A percentile compares a stretch with the other conserved stretches of the same genome.
phyloP scores from a whole-genome alignment of 2,113 vertebrate genomes.

The Callionymus lyra region DNA sequence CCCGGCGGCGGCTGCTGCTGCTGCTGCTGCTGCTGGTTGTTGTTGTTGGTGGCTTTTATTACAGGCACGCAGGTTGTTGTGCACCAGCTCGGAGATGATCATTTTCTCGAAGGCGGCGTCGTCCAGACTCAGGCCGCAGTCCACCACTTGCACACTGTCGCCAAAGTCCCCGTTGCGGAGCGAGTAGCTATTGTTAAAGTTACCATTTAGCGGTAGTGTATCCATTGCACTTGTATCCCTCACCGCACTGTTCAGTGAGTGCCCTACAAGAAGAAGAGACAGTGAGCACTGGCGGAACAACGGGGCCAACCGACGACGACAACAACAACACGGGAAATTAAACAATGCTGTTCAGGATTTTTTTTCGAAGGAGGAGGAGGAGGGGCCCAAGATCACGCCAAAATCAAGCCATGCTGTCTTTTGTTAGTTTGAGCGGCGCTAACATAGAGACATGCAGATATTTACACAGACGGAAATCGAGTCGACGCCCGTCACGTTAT shows the following conservation, averaged over 20 bases:
- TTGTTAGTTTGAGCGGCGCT: conserved; percentile 36
- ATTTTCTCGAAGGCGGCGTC: conserved; percentile 98
- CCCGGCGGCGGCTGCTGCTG: conserved; percentile 54
- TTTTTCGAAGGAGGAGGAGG: conserved; percentile 40
- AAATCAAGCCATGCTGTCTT: conserved; percentile 52
- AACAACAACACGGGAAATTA: conserved; percentile 10
- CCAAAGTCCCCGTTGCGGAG: conserved; percentile 91
- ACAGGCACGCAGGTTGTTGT: conserved; percentile 94
- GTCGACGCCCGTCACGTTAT: too few relatives aligned
- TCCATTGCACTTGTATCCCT: conserved; percentile 99
- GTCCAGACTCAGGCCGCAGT: conserved; percentile 96
- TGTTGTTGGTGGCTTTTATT: conserved; percentile 82
- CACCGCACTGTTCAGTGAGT: conserved; percentile 95
- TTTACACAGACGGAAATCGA: too few relatives aligned
- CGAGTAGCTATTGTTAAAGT: conserved; percentile 99
- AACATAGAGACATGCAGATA: too few relatives aligned
- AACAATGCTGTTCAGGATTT: conserved; percentile 94
- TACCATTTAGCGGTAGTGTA: conserved; percentile 99
- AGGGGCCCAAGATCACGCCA: conserved; percentile 25
- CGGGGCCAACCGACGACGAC: conserved; percentile 39
- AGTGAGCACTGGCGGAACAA: too few relatives aligned
- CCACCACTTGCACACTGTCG: conserved; percentile 87
- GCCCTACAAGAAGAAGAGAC: conserved; percentile 78
- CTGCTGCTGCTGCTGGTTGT: too few relatives aligned
- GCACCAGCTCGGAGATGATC: conserved; percentile 99